Evolutionary conservation across 1,140 invertebrate species (phyloP).

Genomic region (Melipona quadrifasciata): DNA sequence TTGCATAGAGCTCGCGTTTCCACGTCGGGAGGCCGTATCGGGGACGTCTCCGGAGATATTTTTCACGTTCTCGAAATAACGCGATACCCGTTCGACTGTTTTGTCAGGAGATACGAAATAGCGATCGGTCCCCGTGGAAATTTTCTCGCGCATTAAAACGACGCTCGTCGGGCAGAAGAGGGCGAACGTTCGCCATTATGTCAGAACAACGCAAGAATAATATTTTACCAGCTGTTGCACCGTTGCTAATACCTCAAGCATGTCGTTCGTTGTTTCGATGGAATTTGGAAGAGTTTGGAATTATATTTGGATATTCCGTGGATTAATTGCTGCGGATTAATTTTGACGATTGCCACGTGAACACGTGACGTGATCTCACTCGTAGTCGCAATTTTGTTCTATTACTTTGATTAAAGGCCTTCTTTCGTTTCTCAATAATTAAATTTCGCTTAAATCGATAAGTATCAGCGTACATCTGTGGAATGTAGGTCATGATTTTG

Average conservation of each 20-base stretch:
- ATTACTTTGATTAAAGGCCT: background rate
- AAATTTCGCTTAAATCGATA: background rate
- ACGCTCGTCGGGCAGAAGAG: background rate
- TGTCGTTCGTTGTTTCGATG: no score
- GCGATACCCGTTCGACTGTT: background rate
- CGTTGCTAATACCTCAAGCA: background rate
- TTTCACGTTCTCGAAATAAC: background rate
- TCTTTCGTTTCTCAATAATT: background rate
- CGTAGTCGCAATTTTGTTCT: background rate
- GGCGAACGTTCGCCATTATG: background rate
- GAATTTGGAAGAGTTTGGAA: no score
- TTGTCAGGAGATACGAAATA: background rate
- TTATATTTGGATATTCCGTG: background rate
- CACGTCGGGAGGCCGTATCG: background rate
- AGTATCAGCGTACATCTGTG: background rate
- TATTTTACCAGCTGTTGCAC: background rate
- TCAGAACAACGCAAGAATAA: background rate
- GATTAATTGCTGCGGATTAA: no score
- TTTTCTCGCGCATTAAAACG: background rate
- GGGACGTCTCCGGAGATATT: background rate
- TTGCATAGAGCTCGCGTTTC: background rate
- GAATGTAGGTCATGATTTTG: background rate
- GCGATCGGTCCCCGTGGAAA: slow-evolving; percentile 17
- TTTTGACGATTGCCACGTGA: background rate
- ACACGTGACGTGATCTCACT: background rate